A percentile compares a stretch with the other conserved stretches of the same genome.
Conservation (phyloP, 2,888 invertebrate species). For the Lapara coniferarum region DNA sequence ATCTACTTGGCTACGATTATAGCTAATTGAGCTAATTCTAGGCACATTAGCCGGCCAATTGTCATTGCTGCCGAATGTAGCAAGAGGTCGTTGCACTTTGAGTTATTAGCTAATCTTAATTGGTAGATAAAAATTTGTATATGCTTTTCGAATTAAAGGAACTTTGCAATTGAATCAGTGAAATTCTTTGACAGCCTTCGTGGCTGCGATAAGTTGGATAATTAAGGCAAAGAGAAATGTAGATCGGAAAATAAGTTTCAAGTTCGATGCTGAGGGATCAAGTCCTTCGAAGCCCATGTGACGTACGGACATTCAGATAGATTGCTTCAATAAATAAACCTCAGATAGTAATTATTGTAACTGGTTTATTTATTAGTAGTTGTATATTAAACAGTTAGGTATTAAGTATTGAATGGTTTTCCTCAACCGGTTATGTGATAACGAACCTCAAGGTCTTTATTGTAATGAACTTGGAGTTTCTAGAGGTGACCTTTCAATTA, state of each 20-base stretch:
- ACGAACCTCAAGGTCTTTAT: conserved; percentile 23
- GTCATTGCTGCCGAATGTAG: neutral
- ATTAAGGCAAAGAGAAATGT: too few species aligned
- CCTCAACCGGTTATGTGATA: conserved; percentile 7
- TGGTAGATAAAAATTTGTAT: neutral
- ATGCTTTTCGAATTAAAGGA: too few species aligned
- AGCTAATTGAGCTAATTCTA: conserved; percentile 18
- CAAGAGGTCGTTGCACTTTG: conserved; percentile 8
- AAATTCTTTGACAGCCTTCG: too few species aligned
- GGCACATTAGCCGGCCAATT: conserved; percentile 8
- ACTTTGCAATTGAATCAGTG: too few species aligned
- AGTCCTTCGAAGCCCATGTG: too few species aligned
- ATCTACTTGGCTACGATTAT: neutral
- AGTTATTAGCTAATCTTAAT: neutral
- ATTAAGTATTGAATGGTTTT: conserved; percentile 4
- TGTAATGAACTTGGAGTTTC: conserved; percentile 6
- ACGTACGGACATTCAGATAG: too few species aligned
- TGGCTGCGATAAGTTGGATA: too few species aligned
- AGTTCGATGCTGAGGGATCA: too few species aligned
- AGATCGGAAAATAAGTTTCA: too few species aligned
- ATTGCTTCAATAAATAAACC: too few species aligned
- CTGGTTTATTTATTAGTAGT: neutral
- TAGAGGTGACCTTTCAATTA: neutral
- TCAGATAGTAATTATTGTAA: neutral
- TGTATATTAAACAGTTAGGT: neutral